A percentile compares a stretch with the other conserved stretches of the same genome.
phyloP scores from a whole-genome alignment of 2,888 invertebrate genomes.

The Auanema sp. region DNA sequence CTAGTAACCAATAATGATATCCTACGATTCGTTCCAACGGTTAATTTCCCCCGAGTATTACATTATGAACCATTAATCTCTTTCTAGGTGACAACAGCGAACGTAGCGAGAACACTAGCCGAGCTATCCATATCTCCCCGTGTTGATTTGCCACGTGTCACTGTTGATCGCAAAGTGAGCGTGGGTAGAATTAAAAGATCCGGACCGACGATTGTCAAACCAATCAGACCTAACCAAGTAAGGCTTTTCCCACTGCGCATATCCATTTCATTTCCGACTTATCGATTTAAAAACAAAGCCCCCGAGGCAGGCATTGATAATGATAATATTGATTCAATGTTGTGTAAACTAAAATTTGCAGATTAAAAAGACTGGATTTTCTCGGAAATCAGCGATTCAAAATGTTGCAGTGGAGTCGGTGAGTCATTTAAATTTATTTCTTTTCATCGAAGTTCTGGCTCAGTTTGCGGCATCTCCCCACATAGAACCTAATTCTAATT shows the following conservation, averaged over 20 bases:
- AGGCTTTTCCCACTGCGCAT: background rate
- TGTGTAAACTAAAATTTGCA: no score
- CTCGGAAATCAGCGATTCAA: no score
- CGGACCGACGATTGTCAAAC: constrained; percentile 35
- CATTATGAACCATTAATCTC: background rate
- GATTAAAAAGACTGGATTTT: no score
- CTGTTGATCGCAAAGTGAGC: constrained; percentile 11
- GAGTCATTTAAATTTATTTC: no score
- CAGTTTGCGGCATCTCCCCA: no score
- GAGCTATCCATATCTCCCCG: constrained; percentile 41
- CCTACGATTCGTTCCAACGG: constrained; percentile 6
- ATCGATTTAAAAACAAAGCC: background rate
- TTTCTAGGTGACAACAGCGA: constrained; percentile 40
- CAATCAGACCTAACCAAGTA: constrained; percentile 24
- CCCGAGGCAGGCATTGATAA: background rate
- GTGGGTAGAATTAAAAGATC: constrained; percentile 15
- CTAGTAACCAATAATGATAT: constrained; percentile 3
- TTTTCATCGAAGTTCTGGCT: no score
- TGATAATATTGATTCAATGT: background rate
- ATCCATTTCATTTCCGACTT: background rate
- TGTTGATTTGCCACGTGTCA: constrained; percentile 28
- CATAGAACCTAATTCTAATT: no score
- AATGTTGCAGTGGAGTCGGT: no score
- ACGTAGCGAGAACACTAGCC: constrained; percentile 44
- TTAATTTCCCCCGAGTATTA: background rate